Conservation (phyloP, 2,113 vertebrate genomes). For the Talpa occidentalis region DNA sequence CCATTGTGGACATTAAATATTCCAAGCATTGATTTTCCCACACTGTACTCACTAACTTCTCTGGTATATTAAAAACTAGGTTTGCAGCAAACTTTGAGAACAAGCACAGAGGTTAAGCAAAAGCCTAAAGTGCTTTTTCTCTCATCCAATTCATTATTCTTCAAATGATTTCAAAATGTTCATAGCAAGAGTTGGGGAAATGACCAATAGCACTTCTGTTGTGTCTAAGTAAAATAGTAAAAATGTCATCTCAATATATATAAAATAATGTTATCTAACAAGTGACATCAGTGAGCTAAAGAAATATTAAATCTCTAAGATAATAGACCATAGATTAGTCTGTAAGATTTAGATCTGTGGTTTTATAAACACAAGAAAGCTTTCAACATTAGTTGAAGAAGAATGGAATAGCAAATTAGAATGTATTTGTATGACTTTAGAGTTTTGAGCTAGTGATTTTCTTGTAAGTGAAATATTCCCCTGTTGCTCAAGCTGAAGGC, state of each 20-base stretch:
- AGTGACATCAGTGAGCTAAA: conserved; percentile 11
- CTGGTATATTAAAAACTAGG: neutral
- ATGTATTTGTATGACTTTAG: conserved; percentile 48
- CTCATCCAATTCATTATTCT: neutral
- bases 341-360: conserved; percentile 30
- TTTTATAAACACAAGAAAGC: neutral
- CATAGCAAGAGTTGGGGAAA: neutral
- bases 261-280: conserved; percentile 42
- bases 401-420: conserved; percentile 21
- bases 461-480: conserved; percentile 44
- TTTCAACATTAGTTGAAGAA: conserved; percentile 2
- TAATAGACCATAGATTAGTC: neutral
- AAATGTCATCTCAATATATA: conserved; percentile 1
- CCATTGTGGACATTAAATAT: neutral
- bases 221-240: neutral
- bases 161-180: neutral
- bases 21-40: neutral
- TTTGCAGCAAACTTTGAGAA: neutral
- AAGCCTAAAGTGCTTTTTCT: neutral
- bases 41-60: neutral
- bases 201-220: neutral
- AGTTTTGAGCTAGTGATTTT: conserved; percentile 35
- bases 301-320: conserved; percentile 9
- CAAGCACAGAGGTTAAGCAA: neutral
- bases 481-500: conserved; percentile 50